Evolutionary conservation across 1,140 invertebrate species (phyloP), one percentile per base, ranked within the genome.

Genomic region (Zaprionus taronus): DNA sequence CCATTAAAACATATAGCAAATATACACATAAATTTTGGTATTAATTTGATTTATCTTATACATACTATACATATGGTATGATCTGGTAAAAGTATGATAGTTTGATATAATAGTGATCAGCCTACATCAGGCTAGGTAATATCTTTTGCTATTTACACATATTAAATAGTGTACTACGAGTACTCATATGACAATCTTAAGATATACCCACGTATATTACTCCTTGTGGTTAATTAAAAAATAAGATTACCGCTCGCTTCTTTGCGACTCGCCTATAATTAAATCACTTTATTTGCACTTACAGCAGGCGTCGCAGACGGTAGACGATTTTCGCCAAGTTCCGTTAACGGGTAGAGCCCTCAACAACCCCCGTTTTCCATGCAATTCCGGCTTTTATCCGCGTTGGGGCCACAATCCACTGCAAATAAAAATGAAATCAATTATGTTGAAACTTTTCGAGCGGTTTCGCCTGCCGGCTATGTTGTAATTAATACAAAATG

Each of bases 401-500:
- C 41, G 41, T 17, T 47, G 53, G 9, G 51, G 20, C 38, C 58
- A 17, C 58, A 71, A 76, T 61, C 60, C 68, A 49, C 38, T 58
- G 71, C 53, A 81, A 82, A 86, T 82, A 82, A 86, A 85, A 85
- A 79, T 77, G 79, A 85, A 85, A 85, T 90, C 85, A 89, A 90
- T 89, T 84, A 84, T 90, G 76, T 81, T 79, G 64, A 73, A 89
- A 89, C 79, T 90, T 89, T 89, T 69, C 51, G 79, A 77, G 79
- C 75, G 75, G 17, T 72, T 36, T 51, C 68, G 17, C 68, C 84
- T 75, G 72, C 56, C 68, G 84, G 79, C 84, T 77, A 81, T 81
- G 81, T 72, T 89, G 84, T 89, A 89, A 89, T 89, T 89, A 89
- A 89, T 89, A 89, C 84, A 89, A 89, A 89, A 89, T 84, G 81